These are phyloP conservation scores for Cyclura pinguis DNA, from an alignment of 2,797 vertebrate species.

Conservation along the genomic window DNA sequence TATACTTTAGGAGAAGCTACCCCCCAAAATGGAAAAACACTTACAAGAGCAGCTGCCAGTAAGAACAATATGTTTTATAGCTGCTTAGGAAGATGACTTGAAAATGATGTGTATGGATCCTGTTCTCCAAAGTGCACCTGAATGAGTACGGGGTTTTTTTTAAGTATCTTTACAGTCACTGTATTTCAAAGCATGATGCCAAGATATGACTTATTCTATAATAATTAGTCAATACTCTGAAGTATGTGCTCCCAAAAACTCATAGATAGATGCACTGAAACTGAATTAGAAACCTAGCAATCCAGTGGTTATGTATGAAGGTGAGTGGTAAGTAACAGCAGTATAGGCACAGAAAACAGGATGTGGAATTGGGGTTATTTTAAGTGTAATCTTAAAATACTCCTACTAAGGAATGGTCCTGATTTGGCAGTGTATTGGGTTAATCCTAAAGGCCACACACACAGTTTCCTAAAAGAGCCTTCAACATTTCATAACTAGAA, in stretches of 20 bases:
- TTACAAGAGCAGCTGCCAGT: not conserved
- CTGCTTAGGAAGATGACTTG: conserved; percentile 25
- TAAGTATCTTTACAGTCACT: not conserved
- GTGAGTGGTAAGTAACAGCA: not conserved
- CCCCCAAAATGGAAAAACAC: not conserved
- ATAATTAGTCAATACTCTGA: not conserved
- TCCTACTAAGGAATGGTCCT: not conserved
- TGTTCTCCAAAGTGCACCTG: conserved; percentile 18
- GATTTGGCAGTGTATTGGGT: not conserved
- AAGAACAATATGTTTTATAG: conserved; percentile 38
- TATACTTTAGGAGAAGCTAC: not conserved
- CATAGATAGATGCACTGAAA: not conserved
- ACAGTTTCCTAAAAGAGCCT: not conserved
- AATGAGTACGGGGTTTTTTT: not conserved
- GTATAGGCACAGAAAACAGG: accelerated
- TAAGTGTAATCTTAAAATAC: not conserved
- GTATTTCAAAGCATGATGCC: not conserved
- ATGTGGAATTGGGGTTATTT: not conserved
- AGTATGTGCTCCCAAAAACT: not conserved
- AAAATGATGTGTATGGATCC: conserved; percentile 13
- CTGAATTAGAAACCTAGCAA: not conserved
- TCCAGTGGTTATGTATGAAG: not conserved
- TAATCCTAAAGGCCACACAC: not conserved
- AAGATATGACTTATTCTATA: not conserved
- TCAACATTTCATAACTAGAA: not conserved